phyloP scores from a whole-genome alignment of 2,888 invertebrate genomes.

The Sicus ferrugineus region DNA sequence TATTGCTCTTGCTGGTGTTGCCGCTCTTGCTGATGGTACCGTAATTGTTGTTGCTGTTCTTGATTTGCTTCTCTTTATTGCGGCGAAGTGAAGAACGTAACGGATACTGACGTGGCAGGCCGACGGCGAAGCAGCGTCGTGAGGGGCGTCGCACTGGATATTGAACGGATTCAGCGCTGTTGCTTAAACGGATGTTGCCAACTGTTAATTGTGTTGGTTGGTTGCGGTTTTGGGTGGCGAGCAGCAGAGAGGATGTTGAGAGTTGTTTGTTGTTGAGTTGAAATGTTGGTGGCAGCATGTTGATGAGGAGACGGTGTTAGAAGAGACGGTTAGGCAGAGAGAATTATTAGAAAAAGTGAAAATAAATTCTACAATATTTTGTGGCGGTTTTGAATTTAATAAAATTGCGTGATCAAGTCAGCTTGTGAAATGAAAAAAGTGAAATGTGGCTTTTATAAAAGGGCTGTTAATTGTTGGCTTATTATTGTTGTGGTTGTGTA shows the following conservation, averaged over 20 bases:
- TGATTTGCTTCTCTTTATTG: slow-evolving; percentile 68
- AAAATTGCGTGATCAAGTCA: too few species aligned
- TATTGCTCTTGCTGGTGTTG: slow-evolving; percentile 28
- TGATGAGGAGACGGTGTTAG: neutral
- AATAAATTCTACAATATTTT: too few species aligned
- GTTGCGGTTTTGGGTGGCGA: neutral
- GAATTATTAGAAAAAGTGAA: too few species aligned
- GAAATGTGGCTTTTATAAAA: too few species aligned
- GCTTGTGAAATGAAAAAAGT: too few species aligned
- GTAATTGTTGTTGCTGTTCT: slow-evolving; percentile 49
- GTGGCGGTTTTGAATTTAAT: too few species aligned
- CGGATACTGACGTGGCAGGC: slow-evolving; percentile 65
- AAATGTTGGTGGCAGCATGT: slow-evolving; percentile 8
- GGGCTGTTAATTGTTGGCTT: slow-evolving; percentile 7
- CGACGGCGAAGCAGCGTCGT: slow-evolving; percentile 67
- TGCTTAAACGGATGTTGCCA: slow-evolving; percentile 70
- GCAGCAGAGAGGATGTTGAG: slow-evolving; percentile 8
- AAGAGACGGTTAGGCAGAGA: slow-evolving; percentile 28
- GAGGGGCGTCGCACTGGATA: slow-evolving; percentile 69
- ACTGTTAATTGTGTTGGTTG: slow-evolving; percentile 63
- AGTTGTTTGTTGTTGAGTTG: neutral
- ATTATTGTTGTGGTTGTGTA: slow-evolving; percentile 31
- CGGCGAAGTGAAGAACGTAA: slow-evolving; percentile 68
- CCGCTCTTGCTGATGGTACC: slow-evolving; percentile 38
- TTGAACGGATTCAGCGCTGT: slow-evolving; percentile 72